Base-by-base conservation (phyloP, 2,113 vertebrate genomes). In the Oryctolagus cuniculus region DNA sequence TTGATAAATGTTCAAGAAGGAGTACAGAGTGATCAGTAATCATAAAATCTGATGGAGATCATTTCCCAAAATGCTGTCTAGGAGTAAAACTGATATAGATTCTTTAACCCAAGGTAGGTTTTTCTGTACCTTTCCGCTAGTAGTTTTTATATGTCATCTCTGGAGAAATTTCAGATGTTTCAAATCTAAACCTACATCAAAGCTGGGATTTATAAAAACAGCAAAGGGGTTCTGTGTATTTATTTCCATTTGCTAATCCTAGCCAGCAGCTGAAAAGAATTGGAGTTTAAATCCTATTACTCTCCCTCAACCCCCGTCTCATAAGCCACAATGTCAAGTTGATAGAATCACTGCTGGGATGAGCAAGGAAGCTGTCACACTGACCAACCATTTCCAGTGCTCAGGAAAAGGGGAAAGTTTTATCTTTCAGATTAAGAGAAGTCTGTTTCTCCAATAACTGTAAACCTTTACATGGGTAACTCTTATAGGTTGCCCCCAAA, bases 1-100 rank as follows among this genome's bases (percentile, higher is more conserved):
- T 96, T 96, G 92, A 97, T 95, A 97, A 96, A 90, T 90, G 85
- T n/a, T 90, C 83, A 93, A 94, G n/a, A 96, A 95, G 25, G 66
- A 44, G 19, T 92, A 86, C 12, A 64, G 86, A 95, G 89, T 86
- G 81, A 96, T 95, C 61, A 83, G 64, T 55, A 93, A 83, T 90
- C 97, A 95, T 91, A 95, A 96, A 97, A 4, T 19, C 51, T n/a
- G 73, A 64, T 73, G 63, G 69, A 74, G 96, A 91, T 96, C 86
- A 94, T 82, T 95, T 64, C 10, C 69, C 70, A 94, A 94, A 96
- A 96, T 84, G 64, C 73, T 93, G 2, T 90, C 93, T 87, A 78
- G 22, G 63, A 94, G 31, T 96, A 64, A 38, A 19, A 44, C 49
- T 75, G 91, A 92, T 15, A 29, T 31, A 87, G 67, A 94, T 85